Conservation (phyloP, 2,797 vertebrate genomes). For the Diplodus sargus region DNA sequence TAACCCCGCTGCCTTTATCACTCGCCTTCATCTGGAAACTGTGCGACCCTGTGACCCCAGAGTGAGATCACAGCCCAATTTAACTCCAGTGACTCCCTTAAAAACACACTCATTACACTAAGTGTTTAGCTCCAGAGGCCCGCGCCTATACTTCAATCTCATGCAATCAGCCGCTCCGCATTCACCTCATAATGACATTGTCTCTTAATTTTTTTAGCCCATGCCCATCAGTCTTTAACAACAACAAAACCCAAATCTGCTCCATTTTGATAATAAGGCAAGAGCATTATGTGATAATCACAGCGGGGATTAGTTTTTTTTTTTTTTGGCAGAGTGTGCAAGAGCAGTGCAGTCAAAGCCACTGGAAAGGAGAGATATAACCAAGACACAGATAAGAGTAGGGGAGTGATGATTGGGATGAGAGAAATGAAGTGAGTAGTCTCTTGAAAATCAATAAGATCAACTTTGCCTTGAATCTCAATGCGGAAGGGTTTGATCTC, state of each 20-base stretch:
- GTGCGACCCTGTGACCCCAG: conserved; percentile 71
- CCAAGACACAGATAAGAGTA: conserved; percentile 73
- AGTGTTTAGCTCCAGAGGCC: conserved; percentile 67
- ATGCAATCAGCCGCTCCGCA: conserved; percentile 64
- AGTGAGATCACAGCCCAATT: conserved; percentile 77
- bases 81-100: conserved; percentile 68
- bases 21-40: conserved; percentile 59
- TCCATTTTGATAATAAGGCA: conserved; percentile 81
- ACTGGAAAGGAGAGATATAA: conserved; percentile 76
- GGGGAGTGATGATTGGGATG: conserved; percentile 78
- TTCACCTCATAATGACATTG: conserved; percentile 67
- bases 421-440: conserved; percentile 77
- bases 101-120: conserved; percentile 79
- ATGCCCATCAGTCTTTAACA: conserved; percentile 68
- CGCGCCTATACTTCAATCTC: conserved; percentile 54
- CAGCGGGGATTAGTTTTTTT: conserved; percentile 69
- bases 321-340: conserved; percentile 65
- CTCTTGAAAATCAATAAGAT: conserved; percentile 83
- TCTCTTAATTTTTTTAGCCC: conserved; percentile 66
- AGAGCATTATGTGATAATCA: conserved; percentile 82
- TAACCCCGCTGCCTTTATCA: conserved; percentile 32
- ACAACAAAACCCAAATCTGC: conserved; percentile 77
- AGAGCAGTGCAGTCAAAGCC: conserved; percentile 69
- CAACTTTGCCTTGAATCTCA: conserved; percentile 79
- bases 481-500: conserved; percentile 76